Conservation (phyloP, 2,113 vertebrate genomes). For the Probosciger aterrimus region DNA sequence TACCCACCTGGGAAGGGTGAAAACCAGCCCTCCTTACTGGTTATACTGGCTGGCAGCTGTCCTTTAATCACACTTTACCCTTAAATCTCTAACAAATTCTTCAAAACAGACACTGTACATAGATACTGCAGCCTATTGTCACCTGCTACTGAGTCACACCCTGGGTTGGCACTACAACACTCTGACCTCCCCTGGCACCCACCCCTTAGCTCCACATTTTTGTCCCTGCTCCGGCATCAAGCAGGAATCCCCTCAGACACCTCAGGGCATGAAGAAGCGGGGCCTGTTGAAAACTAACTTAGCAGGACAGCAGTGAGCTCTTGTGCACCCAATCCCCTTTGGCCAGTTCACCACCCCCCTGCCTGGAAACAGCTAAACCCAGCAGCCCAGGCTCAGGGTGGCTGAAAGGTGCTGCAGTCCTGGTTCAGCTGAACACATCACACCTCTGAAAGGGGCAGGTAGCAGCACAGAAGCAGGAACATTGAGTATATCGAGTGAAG, state of each 20-base stretch:
- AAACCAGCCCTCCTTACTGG: not conserved
- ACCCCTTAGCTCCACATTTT: not conserved
- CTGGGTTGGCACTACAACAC: not conserved
- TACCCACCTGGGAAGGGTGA: not conserved
- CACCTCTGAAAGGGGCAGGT: not conserved
- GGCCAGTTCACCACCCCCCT: not conserved
- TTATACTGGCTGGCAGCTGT: not conserved
- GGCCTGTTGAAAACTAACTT: not conserved
- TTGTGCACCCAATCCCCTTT: accelerated
- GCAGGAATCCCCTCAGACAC: not conserved
- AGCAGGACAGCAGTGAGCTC: not conserved
- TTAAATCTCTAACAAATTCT: not conserved
- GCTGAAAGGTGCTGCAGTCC: not conserved
- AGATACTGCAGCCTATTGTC: not conserved
- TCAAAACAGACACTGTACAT: not conserved
- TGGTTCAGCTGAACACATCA: not conserved
- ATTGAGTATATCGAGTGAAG: accelerated
- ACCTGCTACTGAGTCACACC: not conserved
- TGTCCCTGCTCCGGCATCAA: not conserved
- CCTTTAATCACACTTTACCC: not conserved
- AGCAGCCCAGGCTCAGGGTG: accelerated
- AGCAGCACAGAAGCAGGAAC: not conserved
- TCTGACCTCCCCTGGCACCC: not conserved
- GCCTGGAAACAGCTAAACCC: not conserved
- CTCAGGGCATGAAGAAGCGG: not conserved